These are phyloP conservation scores for Hypothenemus hampei DNA, from an alignment of 1,140 invertebrate species.

Conservation along the genomic window DNA sequence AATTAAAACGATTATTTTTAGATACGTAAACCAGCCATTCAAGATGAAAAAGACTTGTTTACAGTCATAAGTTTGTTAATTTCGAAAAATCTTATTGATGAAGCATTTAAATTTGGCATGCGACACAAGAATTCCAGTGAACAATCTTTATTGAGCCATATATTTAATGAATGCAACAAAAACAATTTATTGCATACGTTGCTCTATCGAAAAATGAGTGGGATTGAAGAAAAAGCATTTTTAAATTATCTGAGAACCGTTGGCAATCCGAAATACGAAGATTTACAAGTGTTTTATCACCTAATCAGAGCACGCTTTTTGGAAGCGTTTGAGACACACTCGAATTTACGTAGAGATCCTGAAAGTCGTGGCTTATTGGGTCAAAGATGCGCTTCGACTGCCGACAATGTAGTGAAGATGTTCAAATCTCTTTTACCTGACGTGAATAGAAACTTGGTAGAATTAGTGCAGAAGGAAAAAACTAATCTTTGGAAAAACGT, in stretches of 20 bases:
- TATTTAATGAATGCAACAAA: constrained; percentile 38
- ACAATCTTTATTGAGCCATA: constrained; percentile 29
- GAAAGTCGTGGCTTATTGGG: constrained; percentile 28
- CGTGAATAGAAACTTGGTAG: constrained; percentile 33
- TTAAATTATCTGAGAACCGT: constrained; percentile 36
- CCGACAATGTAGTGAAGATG: constrained; percentile 32
- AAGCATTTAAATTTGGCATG: constrained; percentile 40
- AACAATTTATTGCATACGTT: constrained; percentile 27
- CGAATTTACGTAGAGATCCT: constrained; percentile 5
- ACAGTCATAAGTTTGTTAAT: constrained; percentile 36
- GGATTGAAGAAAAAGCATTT: constrained; percentile 36
- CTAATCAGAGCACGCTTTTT: constrained; percentile 36
- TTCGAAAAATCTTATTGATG: constrained; percentile 39
- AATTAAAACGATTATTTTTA: too few relatives aligned
- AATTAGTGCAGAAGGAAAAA: constrained; percentile 33
- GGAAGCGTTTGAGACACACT: constrained; percentile 37
- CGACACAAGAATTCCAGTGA: constrained; percentile 21
- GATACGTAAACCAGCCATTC: constrained; percentile 35
- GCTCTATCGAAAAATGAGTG: constrained; percentile 30
- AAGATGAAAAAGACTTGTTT: constrained; percentile 34
- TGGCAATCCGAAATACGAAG: constrained; percentile 22
- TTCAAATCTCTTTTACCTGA: constrained; percentile 34
- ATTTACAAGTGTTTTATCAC: constrained; percentile 40
- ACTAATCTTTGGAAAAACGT: constrained; percentile 32
- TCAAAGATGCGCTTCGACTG: constrained; percentile 23